These are phyloP conservation scores for Dastarcus helophoroides DNA, from an alignment of 2,888 invertebrate genomes.

Conservation along the genomic window DNA sequence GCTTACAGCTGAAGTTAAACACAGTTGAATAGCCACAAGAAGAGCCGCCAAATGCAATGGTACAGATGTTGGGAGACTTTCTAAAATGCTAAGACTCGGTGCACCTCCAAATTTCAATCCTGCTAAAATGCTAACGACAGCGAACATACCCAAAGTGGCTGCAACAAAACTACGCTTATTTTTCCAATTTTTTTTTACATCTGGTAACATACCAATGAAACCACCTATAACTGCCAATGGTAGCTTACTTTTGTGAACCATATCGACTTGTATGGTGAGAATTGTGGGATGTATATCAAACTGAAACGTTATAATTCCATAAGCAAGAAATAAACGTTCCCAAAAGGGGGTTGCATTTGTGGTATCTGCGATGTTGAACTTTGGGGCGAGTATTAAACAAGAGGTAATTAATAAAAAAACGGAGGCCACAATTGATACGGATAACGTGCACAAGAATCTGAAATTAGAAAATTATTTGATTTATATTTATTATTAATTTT, in stretches of 20 bases:
- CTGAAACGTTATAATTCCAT: slow-evolving; percentile 58
- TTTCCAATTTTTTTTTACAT: slow-evolving; percentile 1
- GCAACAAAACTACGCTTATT: slow-evolving; percentile 18
- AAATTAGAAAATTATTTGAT: slow-evolving; percentile 16
- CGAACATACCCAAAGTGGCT: slow-evolving; percentile 53
- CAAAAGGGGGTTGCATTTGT: slow-evolving; percentile 24
- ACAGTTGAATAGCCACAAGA: slow-evolving; percentile 64
- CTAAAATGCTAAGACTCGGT: slow-evolving; percentile 57
- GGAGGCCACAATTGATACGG: slow-evolving; percentile 50
- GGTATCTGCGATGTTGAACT: slow-evolving; percentile 26
- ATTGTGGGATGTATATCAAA: slow-evolving; percentile 77
- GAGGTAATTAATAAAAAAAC: slow-evolving; percentile 57
- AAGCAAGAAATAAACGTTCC: slow-evolving; percentile 47
- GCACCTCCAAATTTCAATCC: slow-evolving; percentile 53
- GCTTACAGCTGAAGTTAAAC: slow-evolving; percentile 64
- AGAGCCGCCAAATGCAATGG: slow-evolving; percentile 56
- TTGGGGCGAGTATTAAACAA: slow-evolving; percentile 43
- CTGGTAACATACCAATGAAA: slow-evolving; percentile 46
- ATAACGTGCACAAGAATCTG: slow-evolving; percentile 53
- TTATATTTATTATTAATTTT: neutral
- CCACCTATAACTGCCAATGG: slow-evolving; percentile 59
- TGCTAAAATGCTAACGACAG: slow-evolving; percentile 50
- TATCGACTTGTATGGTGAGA: slow-evolving; percentile 85
- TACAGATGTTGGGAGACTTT: slow-evolving; percentile 52
- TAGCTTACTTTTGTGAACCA: slow-evolving; percentile 66